A percentile compares a stretch with the other conserved stretches of the same genome.
phyloP scores from a whole-genome alignment of 2,113 vertebrate species.

The Otus sunia region DNA sequence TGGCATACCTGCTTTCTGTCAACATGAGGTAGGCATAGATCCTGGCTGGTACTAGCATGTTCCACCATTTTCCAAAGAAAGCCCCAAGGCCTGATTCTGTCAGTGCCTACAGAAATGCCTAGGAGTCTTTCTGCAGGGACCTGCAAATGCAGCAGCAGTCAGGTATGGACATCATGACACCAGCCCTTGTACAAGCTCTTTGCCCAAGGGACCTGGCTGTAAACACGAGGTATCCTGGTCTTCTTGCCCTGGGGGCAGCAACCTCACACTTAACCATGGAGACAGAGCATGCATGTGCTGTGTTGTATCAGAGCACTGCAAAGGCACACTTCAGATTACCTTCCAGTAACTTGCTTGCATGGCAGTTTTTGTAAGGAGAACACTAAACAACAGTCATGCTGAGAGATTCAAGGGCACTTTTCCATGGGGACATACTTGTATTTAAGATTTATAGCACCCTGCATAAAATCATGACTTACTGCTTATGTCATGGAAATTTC shows the following conservation, averaged over 20 bases:
- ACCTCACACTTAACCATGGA: neutral
- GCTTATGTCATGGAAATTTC: conserved; percentile 14
- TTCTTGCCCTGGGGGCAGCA: neutral
- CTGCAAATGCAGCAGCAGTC: neutral
- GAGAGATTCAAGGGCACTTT: conserved; percentile 20
- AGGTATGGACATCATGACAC: neutral
- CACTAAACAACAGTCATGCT: neutral
- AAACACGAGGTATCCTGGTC: neutral
- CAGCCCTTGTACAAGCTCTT: neutral
- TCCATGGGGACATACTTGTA: neutral
- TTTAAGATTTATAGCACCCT: neutral
- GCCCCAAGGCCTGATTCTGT: neutral
- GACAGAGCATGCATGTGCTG: neutral
- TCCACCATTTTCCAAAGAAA: neutral
- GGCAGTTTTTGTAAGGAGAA: neutral
- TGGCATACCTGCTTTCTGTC: neutral
- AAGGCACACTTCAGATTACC: neutral
- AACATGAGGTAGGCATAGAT: neutral
- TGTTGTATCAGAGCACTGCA: neutral
- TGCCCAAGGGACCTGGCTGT: neutral
- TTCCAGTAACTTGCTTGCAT: neutral
- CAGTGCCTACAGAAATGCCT: neutral
- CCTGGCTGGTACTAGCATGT: neutral
- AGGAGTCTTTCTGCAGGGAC: neutral
- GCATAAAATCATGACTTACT: neutral